Evolutionary conservation across 2,113 vertebrate genomes (phyloP).

Genomic region (Lynx canadensis): DNA sequence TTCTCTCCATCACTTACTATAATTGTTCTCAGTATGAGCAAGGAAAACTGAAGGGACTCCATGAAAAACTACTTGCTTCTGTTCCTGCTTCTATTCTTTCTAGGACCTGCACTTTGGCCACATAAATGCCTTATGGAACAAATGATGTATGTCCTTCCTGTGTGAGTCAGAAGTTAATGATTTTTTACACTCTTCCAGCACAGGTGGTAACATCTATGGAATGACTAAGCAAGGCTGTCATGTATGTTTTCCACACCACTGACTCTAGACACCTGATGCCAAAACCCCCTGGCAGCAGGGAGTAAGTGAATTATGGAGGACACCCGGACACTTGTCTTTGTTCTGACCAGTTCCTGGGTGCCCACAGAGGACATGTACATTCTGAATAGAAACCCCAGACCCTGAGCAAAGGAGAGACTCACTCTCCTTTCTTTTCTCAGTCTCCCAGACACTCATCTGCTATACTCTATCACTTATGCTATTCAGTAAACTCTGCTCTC

Average conservation of each 20-base stretch:
- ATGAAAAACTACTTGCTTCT: not conserved
- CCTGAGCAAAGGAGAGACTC: not conserved
- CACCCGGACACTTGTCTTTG: not conserved
- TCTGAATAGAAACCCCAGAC: not conserved
- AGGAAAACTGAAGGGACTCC: not conserved
- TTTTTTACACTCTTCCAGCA: not conserved
- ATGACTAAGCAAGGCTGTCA: not conserved
- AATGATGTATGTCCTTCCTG: not conserved
- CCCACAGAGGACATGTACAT: not conserved
- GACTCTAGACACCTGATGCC: not conserved
- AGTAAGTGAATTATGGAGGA: not conserved
- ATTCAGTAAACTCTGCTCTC: not conserved
- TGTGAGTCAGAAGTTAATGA: not conserved
- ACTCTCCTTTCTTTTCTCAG: not conserved
- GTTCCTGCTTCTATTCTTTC: not conserved
- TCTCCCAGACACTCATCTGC: not conserved
- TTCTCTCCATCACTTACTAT: not conserved
- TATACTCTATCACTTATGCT: not conserved
- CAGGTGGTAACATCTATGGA: not conserved
- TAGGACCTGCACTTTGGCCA: not conserved
- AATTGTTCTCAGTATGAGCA: not conserved
- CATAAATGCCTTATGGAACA: not conserved
- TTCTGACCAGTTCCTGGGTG: not conserved
- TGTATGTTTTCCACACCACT: not conserved
- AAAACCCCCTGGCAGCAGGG: not conserved